phyloP scores from a whole-genome alignment of 2,797 vertebrate genomes.

The Catostomus latipinnis region DNA sequence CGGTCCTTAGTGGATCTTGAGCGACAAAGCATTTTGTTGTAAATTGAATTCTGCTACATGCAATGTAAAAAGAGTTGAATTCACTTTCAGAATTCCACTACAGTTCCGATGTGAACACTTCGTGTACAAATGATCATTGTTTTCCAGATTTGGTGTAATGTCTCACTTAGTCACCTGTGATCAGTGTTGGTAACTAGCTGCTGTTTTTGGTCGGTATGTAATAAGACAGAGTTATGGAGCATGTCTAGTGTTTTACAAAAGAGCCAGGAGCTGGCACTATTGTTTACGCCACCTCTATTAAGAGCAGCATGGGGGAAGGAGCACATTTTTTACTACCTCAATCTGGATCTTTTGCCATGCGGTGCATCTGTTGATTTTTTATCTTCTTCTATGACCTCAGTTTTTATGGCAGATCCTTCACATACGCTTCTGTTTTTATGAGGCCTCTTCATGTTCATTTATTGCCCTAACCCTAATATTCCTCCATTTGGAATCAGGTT shows the following conservation, averaged over 20 bases:
- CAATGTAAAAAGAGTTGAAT: not conserved
- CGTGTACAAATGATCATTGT: not conserved
- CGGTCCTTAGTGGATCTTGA: not conserved
- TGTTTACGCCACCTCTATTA: conserved; percentile 31
- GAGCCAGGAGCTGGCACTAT: conserved; percentile 45
- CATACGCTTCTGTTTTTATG: conserved; percentile 49
- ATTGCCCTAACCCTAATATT: conserved; percentile 15
- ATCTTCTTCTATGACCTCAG: conserved; percentile 51
- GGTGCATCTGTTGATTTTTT: conserved; percentile 46
- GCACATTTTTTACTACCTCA: conserved; percentile 58
- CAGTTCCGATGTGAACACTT: not conserved
- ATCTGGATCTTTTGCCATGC: conserved; percentile 55
- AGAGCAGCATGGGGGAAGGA: conserved; percentile 49
- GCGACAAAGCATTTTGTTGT: not conserved
- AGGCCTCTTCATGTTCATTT: conserved; percentile 42
- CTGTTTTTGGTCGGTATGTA: conserved; percentile 35
- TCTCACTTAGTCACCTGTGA: conserved; percentile 39
- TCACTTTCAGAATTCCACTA: not conserved
- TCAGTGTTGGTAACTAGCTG: conserved; percentile 44
- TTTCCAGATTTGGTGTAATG: conserved; percentile 8
- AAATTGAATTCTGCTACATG: not conserved
- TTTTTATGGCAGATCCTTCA: conserved; percentile 52
- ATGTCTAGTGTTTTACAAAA: conserved; percentile 59
- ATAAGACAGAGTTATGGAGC: conserved; percentile 60
- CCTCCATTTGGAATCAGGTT: not conserved